Conservation (phyloP, 2,797 vertebrate species). For the Ptychadena robeensis region DNA sequence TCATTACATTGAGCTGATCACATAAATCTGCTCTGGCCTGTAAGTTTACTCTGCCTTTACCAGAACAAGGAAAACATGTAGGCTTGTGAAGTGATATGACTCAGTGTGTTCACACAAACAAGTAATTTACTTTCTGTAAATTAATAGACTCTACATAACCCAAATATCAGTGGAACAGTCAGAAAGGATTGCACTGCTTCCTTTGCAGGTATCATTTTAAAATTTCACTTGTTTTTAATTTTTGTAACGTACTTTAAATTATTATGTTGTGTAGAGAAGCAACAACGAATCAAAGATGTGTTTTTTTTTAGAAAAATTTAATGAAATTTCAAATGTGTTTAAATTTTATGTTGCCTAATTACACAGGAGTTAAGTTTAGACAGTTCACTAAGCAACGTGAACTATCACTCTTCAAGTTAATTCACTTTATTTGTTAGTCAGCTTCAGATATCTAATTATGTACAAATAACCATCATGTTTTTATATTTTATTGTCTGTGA, state of each 20-base stretch:
- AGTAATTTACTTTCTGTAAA: conserved; percentile 11
- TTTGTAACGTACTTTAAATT: neutral
- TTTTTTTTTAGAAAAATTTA: too few species aligned
- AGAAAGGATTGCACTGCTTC: neutral
- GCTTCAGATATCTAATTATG: too few species aligned
- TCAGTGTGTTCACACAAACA: conserved; percentile 10
- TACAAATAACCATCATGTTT: too few species aligned
- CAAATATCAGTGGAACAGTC: conserved; percentile 7
- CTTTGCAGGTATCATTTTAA: conserved; percentile 7
- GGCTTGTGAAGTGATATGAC: conserved; percentile 27
- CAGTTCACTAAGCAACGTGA: too few species aligned
- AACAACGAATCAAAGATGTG: too few species aligned
- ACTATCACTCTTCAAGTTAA: too few species aligned
- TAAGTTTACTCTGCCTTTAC: neutral
- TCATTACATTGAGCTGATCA: neutral
- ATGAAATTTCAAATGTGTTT: too few species aligned
- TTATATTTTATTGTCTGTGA: too few species aligned
- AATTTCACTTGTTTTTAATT: neutral
- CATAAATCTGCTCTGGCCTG: conserved; percentile 13
- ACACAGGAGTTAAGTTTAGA: too few species aligned
- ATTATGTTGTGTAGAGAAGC: too few species aligned
- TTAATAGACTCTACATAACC: neutral
- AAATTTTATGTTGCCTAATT: too few species aligned
- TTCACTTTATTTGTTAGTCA: too few species aligned
- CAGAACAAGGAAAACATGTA: conserved; percentile 31